Evolutionary conservation across 2,113 vertebrate species (phyloP).

Genomic region (Phalacrocorax aristotelis): DNA sequence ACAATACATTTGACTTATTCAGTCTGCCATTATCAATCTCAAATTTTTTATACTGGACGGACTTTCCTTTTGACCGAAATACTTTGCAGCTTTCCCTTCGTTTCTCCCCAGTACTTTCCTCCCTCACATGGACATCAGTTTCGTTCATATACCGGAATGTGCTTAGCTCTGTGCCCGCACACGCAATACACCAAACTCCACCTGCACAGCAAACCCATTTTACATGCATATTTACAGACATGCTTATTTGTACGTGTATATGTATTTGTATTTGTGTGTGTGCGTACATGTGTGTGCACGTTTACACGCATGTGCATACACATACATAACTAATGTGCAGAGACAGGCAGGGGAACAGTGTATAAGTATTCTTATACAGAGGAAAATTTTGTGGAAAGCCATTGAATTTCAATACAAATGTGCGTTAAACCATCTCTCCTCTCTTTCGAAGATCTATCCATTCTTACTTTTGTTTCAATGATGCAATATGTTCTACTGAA

Average conservation of each 20-base stretch:
- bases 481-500: background rate
- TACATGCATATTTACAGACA: background rate
- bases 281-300: accelerated
- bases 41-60: background rate
- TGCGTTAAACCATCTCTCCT: background rate
- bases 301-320: background rate
- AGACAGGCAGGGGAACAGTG: background rate
- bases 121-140: background rate
- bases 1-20: background rate
- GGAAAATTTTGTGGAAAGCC: background rate
- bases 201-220: background rate
- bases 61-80: background rate
- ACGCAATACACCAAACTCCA: too few relatives aligned
- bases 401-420: background rate
- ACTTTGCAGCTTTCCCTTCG: background rate
- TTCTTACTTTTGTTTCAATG: background rate
- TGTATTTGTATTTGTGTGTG: too few relatives aligned
- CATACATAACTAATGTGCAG: background rate
- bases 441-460: background rate
- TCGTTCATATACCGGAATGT: background rate
- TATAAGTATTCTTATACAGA: background rate
- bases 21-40: background rate
- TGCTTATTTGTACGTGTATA: accelerated
- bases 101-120: background rate
- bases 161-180: background rate